A percentile compares a stretch with the other conserved stretches of the same genome.
Evolutionary conservation across 1,140 invertebrate species (phyloP).

Genomic region (Aphidius ervi): DNA sequence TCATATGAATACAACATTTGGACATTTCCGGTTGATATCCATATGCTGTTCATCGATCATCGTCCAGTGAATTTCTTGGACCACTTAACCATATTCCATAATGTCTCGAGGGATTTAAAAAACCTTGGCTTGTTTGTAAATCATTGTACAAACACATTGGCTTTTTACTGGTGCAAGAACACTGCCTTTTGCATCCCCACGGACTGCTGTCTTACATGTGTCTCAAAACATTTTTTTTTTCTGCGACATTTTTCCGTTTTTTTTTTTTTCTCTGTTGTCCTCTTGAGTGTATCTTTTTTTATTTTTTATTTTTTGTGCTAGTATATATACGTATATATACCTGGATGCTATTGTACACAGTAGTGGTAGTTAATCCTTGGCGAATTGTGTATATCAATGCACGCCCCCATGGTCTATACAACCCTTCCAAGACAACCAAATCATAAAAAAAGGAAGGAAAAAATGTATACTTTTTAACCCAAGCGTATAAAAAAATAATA

Average conservation of each 20-base stretch:
- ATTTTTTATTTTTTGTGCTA: background rate
- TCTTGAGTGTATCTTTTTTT: background rate
- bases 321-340: no score
- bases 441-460: no score
- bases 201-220: constrained; percentile 29
- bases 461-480: constrained; percentile 4
- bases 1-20: no score
- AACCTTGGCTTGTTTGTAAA: background rate
- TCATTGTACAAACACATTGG: background rate
- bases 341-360: constrained; percentile 33
- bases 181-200: background rate
- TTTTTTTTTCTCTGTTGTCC: no score
- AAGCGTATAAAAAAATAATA: constrained; percentile 35
- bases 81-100: background rate
- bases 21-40: no score
- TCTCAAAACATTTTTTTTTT: background rate
- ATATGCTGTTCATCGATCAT: no score
- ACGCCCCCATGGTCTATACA: constrained; percentile 17
- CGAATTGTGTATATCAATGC: constrained; percentile 24
- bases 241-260: no score
- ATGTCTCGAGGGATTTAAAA: background rate
- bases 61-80: no score
- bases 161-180: background rate
- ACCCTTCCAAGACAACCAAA: constrained; percentile 24
- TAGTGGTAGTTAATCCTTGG: constrained; percentile 14